These are phyloP conservation scores for Nephrotoma flavescens DNA, from an alignment of 2,888 invertebrate species.

Conservation along the genomic window DNA sequence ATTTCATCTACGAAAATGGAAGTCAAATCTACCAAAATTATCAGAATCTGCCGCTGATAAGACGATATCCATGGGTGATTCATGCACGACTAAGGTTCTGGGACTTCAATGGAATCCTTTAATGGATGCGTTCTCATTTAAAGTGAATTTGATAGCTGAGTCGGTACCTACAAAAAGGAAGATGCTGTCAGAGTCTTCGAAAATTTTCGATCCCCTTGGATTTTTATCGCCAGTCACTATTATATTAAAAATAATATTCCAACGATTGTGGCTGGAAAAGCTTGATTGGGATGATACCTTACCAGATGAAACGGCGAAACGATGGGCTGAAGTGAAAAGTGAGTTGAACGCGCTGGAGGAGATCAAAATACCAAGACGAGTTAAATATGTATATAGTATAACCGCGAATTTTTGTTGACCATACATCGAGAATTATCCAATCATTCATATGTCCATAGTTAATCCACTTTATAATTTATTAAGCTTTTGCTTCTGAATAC, in stretches of 20 bases:
- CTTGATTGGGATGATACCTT: constrained; percentile 5
- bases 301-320: background rate
- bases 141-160: background rate
- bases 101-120: background rate
- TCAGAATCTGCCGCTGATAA: background rate
- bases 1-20: background rate
- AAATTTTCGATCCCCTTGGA: background rate
- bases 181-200: background rate
- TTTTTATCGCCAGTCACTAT: background rate
- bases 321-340: no score
- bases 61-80: background rate
- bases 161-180: background rate
- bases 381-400: no score
- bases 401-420: no score
- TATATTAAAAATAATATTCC: constrained; percentile 5
- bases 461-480: no score
- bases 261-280: constrained; percentile 2
- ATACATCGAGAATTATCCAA: no score
- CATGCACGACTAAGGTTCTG: background rate
- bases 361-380: no score
- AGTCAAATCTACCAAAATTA: background rate
- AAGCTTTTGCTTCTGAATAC: no score
- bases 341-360: no score
- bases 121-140: background rate
- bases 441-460: no score